phyloP scores from a whole-genome alignment of 2,113 vertebrate genomes.

The Bombycilla garrulus region DNA sequence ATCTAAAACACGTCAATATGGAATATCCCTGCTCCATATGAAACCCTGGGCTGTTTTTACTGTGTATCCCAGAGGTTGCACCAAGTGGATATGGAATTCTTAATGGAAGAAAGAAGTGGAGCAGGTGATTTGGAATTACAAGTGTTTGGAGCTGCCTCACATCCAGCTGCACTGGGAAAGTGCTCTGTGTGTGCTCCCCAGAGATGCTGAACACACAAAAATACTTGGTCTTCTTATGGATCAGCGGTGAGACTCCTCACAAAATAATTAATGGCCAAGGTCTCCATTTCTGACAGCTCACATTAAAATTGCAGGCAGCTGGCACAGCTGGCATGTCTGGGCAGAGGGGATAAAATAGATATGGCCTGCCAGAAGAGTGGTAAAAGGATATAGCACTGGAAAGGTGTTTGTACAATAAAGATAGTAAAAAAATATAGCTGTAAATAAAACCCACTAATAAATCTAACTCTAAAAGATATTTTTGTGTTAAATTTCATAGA shows the following conservation, averaged over 20 bases:
- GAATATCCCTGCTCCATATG: not conserved
- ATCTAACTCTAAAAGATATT: not conserved
- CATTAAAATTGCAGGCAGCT: not conserved
- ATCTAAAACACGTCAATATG: not conserved
- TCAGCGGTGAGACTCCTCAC: constrained; percentile 4
- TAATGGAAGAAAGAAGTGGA: not conserved
- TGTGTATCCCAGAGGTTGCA: not conserved
- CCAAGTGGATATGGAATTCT: not conserved
- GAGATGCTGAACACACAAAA: constrained; percentile 28
- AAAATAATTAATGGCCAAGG: not conserved
- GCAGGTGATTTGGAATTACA: not conserved
- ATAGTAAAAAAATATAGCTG: not conserved
- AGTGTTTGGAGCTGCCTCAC: not conserved
- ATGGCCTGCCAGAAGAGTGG: not conserved
- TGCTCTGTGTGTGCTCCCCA: not conserved
- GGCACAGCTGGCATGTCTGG: not conserved
- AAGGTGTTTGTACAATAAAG: not conserved
- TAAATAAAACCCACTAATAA: not conserved
- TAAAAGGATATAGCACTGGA: not conserved
- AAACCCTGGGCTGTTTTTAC: not conserved
- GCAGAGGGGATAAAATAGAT: not conserved
- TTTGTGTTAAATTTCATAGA: not conserved
- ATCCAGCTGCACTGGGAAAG: constrained; percentile 10
- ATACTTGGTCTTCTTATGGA: not conserved
- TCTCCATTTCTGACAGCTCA: not conserved